Percentiles rank a stretch among this genome's conserved stretches.
phyloP scores from a whole-genome alignment of 2,888 invertebrate genomes.

The Limnephilus marmoratus region DNA sequence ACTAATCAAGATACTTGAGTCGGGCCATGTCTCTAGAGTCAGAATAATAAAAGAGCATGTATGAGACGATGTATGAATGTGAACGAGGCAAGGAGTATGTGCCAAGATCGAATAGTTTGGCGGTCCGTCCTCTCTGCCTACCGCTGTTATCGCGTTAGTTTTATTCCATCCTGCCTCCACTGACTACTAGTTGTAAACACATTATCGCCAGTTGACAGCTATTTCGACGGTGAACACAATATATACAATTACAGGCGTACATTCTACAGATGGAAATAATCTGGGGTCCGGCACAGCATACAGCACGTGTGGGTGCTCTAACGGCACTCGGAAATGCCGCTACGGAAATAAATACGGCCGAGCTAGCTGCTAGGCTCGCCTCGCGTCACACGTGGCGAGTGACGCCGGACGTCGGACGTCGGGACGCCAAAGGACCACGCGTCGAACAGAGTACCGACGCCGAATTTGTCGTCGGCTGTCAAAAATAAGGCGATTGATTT shows the following conservation, averaged over 20 bases:
- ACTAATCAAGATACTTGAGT: too few species aligned
- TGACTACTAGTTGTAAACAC: too few species aligned
- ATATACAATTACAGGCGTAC: not conserved
- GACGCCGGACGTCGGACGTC: not conserved
- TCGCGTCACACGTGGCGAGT: not conserved
- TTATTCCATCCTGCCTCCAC: too few species aligned
- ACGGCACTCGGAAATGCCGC: conserved; percentile 43
- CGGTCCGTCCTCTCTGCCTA: too few species aligned
- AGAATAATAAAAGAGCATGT: too few species aligned
- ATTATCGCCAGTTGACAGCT: too few species aligned
- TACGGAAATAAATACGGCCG: conserved; percentile 9
- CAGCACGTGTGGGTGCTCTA: conserved; percentile 24
- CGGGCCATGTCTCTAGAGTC: too few species aligned
- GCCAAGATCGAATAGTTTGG: too few species aligned
- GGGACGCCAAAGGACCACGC: not conserved
- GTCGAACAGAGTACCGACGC: not conserved
- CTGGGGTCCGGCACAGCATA: not conserved
- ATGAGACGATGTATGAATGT: too few species aligned
- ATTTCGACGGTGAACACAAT: too few species aligned
- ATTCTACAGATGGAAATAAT: not conserved
- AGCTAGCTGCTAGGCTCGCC: not conserved
- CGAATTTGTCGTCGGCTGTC: not conserved
- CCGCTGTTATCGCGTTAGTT: too few species aligned
- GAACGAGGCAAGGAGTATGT: too few species aligned
- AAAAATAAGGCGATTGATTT: not conserved